Evolutionary conservation across 2,797 vertebrate genomes (phyloP).

Genomic region (Onychomys arenicola): DNA sequence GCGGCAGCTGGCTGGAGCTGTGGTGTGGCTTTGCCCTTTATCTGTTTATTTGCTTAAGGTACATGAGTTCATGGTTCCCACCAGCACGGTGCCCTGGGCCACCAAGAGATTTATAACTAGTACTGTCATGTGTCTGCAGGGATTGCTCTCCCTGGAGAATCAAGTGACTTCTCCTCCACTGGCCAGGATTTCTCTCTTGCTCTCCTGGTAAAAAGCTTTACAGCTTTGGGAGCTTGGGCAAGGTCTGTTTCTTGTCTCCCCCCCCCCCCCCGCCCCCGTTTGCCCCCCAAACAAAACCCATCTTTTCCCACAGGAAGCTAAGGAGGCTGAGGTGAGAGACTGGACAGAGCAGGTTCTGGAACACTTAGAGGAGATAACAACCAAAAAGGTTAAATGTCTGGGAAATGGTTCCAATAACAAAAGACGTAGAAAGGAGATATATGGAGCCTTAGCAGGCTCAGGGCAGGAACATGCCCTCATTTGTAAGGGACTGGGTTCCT

Average conservation of each 20-base stretch:
- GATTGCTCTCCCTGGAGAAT: neutral
- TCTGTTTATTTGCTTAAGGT: slow-evolving; percentile 70
- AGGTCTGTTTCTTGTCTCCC: neutral
- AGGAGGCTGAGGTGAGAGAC: neutral
- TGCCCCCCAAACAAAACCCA: slow-evolving; percentile 49
- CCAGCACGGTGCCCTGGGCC: neutral
- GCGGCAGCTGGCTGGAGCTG: slow-evolving; percentile 57
- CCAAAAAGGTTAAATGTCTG: neutral
- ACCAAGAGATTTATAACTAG: slow-evolving; percentile 38
- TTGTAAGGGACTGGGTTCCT: neutral
- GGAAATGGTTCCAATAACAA: neutral
- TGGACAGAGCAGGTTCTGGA: neutral
- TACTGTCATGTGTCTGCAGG: neutral
- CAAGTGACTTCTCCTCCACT: neutral
- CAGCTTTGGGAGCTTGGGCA: neutral
- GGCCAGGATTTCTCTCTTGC: neutral
- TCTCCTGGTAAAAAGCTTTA: neutral
- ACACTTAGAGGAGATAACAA: neutral
- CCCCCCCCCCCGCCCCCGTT: no score
- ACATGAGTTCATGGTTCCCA: neutral
- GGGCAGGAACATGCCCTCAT: neutral
- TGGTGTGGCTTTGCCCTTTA: slow-evolving; percentile 50
- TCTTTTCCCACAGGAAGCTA: slow-evolving; percentile 43
- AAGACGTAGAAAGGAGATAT: neutral
- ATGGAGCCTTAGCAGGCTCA: neutral